Base-by-base conservation (phyloP, 35 echinoderm and acorn worm species). In the Diadema setosum region DNA sequence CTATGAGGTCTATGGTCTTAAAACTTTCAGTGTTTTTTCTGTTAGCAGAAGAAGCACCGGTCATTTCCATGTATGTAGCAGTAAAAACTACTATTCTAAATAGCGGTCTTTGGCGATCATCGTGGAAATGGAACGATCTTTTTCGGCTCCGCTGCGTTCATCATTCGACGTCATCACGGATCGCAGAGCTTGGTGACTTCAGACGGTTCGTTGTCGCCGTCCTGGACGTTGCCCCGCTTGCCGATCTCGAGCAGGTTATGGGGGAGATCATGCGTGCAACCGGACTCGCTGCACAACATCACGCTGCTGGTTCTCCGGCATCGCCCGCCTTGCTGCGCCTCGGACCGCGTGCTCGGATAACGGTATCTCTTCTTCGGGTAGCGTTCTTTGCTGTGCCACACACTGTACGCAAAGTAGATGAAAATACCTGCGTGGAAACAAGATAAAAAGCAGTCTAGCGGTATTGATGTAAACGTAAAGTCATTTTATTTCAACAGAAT, bases 351-450 rank as follows among this genome's bases (percentile, higher is more conserved):
- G 36, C 73, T 78, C 2, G 73, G 73, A 41, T 78, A 78, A 41
- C 73, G 73, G 73, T 35, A 78, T 42, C 73, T 33, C 6, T 78
- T 41, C 20, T 78, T 78, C 73, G 8, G 21, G 36, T 42, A 78
- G 44, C 91, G 57, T 46, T 93, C 84, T 43, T 93, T 93, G 41
- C 91, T 93, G 44, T 93, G 37, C 75, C 81, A 93, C 20, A 93
- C 43, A 41, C 91, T 85, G 46, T 93, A 93, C 24, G 25, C 75
- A 11, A 93, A 83, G 30, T 93, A 93, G 42, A 93, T 87, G 1
- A 82, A 32, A 5, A 87, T 46, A n/a, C 91, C 91, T 93, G 40
- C 6, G 56, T 2, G 46, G 8, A 63, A 85, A 67, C 8, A 82
- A 35, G 11, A 81, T n/a, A n/a, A n/a, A n/a, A n/a, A n/a, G n/a